Evolutionary conservation across 2,888 invertebrate species (phyloP), one percentile per base, ranked within the genome.

Genomic region (Drosophila meridiana): DNA sequence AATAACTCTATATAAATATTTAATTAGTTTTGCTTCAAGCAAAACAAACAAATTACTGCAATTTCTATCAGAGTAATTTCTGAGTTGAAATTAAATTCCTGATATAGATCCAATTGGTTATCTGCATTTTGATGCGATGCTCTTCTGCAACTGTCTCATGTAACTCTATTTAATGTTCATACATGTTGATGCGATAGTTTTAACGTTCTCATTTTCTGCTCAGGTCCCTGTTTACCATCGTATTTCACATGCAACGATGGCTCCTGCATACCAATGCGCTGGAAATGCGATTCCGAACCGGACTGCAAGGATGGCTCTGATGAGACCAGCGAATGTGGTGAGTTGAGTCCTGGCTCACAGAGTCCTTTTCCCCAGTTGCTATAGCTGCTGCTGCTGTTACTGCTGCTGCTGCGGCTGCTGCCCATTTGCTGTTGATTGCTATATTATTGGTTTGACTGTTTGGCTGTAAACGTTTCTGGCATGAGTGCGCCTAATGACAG

Each of bases 221-320:
- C 86, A 92, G 92, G 83, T 75, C 88, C 90, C 45, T 92, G 92
- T 68, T 87, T 90, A 60, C 83, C 89, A 64, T 85, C 92, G 62
- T 90, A 92, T 83, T 93, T 92, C 70, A 91, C 91, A 78, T 92
- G 93, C 84, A 89, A 86, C 69, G 93, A 94, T 80, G 94, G 95
- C 62, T 93, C 93, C 80, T 95, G 95, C 91, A 95, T 95, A 87
- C 94, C 95, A 59, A 92, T 93, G 82, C 93, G 94, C 69, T 95
- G 94, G 94, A 94, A 94, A 84, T 95, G 95, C 90, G 95, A 95
- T 91, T 93, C 94, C 43, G 93, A 94, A 68, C 91, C 92, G 38
- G 95, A 95, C 89, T 95, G 95, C 89, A 93, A 93, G 65, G 95
- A 95, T 92, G 94, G 94, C 66, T 94, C 94, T 67, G 95, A 95